Percentiles rank a stretch among this genome's conserved stretches.
These are phyloP conservation scores for Ceryle rudis DNA, from an alignment of 2,797 vertebrate genomes.

Conservation along the genomic window DNA sequence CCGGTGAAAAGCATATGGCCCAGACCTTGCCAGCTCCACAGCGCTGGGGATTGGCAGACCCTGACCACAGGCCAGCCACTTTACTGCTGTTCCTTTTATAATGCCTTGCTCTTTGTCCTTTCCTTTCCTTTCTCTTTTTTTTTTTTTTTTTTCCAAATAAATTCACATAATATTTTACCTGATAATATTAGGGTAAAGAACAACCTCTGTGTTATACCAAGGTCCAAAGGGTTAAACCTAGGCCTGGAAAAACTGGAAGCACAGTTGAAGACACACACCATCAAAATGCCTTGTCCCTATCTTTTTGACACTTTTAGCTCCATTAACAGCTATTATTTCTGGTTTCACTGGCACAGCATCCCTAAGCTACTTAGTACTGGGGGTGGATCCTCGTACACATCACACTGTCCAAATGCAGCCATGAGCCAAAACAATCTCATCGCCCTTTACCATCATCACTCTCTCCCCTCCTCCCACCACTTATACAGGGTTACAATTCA, in stretches of 20 bases:
- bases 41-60: neutral
- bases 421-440: neutral
- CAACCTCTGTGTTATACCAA: neutral
- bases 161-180: neutral
- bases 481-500: neutral
- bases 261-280: neutral
- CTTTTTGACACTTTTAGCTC: neutral
- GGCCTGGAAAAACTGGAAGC: neutral
- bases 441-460: neutral
- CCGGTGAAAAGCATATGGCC: neutral
- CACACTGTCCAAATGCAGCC: fast-evolving
- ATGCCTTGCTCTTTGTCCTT: neutral
- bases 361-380: neutral
- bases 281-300: neutral
- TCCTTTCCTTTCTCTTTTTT: neutral
- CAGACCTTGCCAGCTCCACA: neutral
- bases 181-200: neutral
- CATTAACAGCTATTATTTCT: neutral
- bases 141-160: neutral
- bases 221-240: neutral
- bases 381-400: neutral
- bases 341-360: neutral
- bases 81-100: neutral
- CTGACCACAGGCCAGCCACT: neutral
- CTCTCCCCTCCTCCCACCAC: neutral